Evolutionary conservation across 2,113 vertebrate genomes (phyloP), one percentile per base, ranked within the genome.

Genomic region (Esox niger): DNA sequence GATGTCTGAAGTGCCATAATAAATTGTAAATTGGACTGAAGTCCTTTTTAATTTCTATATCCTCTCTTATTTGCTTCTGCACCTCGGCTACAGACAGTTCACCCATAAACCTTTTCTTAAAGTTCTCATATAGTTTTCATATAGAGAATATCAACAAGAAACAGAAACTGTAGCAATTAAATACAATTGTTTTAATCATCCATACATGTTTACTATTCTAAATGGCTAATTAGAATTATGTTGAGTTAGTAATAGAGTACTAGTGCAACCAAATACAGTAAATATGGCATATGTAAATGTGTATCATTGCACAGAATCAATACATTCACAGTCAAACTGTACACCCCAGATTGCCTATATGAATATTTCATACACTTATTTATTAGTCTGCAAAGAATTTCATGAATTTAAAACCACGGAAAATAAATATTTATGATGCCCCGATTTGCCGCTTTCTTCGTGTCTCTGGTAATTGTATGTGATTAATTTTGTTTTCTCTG

Each of bases 281-380:
- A 59, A 31, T 6, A 17, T 30, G 15, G 2, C 26, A 30, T 30
- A 59, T 27, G 6, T 20, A 27, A 76, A 74, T 65, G 66, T 71
- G 58, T 30, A 52, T n/a, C n/a, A 74, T 69, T 71, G 30, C 65
- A n/a, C 74, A 61, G 54, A 43, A 56, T 43, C 25, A 75, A 65
- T 69, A n/a, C n/a, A n/a, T n/a, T n/a, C n/a, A n/a, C n/a, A n/a
- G 89, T 87, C 82, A 88, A 88, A 87, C 84, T 83, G 85, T 84
- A 86, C 88, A 83, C 78, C 79, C 78, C 79, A 73, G 74, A 85
- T 82, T 75, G 78, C 71, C 70, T 54, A 67, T 76, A 90, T 92
- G 84, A 90, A 93, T 92, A 89, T 91, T 92, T 91, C 83, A 91
- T 89, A 88, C 84, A 83, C 83, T 79, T 89, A 91, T 91, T 88